A percentile compares a stretch with the other conserved stretches of the same genome.
Conservation (phyloP, 2,113 vertebrate species). For the Proteles cristata region DNA sequence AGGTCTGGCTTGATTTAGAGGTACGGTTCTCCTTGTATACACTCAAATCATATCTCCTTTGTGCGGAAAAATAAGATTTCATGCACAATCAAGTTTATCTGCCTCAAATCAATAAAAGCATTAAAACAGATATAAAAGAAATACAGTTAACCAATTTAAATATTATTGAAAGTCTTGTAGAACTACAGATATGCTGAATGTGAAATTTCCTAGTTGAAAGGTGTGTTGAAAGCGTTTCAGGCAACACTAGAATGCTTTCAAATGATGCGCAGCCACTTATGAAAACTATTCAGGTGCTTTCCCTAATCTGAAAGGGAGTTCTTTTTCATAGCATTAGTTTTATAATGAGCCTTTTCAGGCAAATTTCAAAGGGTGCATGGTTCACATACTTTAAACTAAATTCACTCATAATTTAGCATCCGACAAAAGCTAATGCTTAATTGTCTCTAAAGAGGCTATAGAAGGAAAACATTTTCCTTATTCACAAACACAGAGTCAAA, state of each 20-base stretch:
- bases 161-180: conserved; percentile 81
- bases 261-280: conserved; percentile 81
- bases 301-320: conserved; percentile 77
- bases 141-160: conserved; percentile 84
- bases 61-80: conserved; percentile 83
- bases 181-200: conserved; percentile 81
- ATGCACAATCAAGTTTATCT: conserved; percentile 85
- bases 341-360: conserved; percentile 83
- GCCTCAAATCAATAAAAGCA: conserved; percentile 84
- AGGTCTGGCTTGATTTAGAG: conserved; percentile 44
- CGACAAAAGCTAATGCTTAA: conserved; percentile 84
- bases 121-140: conserved; percentile 84
- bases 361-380: conserved; percentile 85
- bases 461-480: conserved; percentile 85
- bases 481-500: conserved; percentile 81
- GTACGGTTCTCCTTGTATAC: background rate
- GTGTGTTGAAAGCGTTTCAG: conserved; percentile 76
- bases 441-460: conserved; percentile 84
- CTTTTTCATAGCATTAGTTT: conserved; percentile 80
- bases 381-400: conserved; percentile 85
- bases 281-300: conserved; percentile 82
- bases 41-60: conserved; percentile 77
- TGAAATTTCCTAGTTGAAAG: conserved; percentile 79
- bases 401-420: conserved; percentile 84
- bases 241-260: conserved; percentile 79